phyloP scores from a whole-genome alignment of 2,113 vertebrate species.

The Eclectus roratus region DNA sequence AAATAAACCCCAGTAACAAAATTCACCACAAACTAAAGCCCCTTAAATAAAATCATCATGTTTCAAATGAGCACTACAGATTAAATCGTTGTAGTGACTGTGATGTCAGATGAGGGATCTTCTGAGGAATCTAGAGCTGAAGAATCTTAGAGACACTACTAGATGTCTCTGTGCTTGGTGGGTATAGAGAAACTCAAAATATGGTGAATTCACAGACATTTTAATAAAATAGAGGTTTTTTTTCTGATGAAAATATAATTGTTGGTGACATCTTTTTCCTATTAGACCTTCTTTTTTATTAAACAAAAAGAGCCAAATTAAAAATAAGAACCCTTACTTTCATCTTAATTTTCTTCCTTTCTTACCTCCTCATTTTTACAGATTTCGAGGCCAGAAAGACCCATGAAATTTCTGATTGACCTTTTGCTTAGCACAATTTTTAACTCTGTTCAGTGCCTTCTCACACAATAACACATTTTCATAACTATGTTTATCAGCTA shows the following conservation, averaged over 20 bases:
- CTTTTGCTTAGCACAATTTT: slow-evolving; percentile 30
- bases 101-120: neutral
- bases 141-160: neutral
- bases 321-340: neutral
- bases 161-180: neutral
- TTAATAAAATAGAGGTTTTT: neutral
- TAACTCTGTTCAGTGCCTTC: slow-evolving; percentile 17
- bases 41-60: neutral
- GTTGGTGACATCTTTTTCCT: neutral
- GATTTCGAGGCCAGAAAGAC: neutral
- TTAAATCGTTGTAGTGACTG: neutral
- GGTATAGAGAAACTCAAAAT: neutral
- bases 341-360: neutral
- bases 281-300: neutral
- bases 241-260: neutral
- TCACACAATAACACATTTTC: slow-evolving; percentile 40
- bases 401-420: neutral
- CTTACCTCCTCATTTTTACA: neutral
- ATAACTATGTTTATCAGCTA: slow-evolving; percentile 51
- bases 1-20: neutral
- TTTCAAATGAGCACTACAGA: neutral
- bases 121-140: neutral
- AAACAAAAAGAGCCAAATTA: neutral
- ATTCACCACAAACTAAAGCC: neutral
- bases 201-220: neutral